Base-by-base conservation (phyloP, 2,797 vertebrate species). In the Rhinatrema bivittatum region DNA sequence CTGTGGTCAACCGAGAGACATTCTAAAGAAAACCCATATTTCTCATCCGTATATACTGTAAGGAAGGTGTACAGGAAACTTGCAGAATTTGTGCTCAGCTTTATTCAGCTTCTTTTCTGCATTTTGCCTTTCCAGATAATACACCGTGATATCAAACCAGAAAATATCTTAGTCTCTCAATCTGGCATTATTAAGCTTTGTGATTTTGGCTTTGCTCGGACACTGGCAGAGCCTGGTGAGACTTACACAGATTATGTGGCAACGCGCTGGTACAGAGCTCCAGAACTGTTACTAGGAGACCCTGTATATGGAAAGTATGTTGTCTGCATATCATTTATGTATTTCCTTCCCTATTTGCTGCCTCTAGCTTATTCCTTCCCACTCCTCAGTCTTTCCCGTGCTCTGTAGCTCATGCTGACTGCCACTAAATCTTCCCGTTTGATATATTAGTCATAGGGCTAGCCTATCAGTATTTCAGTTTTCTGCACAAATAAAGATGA, bases 191-290 rank as follows among this genome's bases (percentile, higher is more conserved):
- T 60, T 28, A 62, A 81, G 22, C 55, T 70, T 35, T 77, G 70
- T 74, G 66, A 78, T 65, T 79, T 78, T 48, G 65, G 52, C 39
- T 81, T 79, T 74, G 59, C 72, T 53, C 60, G 66, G 39, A 60
- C 42, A 2, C 46, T 75, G 48, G 62, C 53, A 36, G 56, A 44
- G 27, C 52, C 65, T 29, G 66, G 62, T 32, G 78, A 76, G 29
- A 29, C 70, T 51, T 70, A 60, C 38, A 74, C 61, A 6, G 74
- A 67, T 37, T 76, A 72, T 29, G 64, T 74, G 51, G 62, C 66
- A 33, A 78, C 60, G 19, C 21, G 39, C 23, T 74, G 68, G 57
- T 66, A 69, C 45, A 57, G 73, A 49, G 62, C 61, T 60, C 68
- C 72, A 36, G 63, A 76, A 45, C 39, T 71, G 35, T 56, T 71